Evolutionary conservation across 2,113 vertebrate species (phyloP).

Genomic region (Mastomys natalensis): DNA sequence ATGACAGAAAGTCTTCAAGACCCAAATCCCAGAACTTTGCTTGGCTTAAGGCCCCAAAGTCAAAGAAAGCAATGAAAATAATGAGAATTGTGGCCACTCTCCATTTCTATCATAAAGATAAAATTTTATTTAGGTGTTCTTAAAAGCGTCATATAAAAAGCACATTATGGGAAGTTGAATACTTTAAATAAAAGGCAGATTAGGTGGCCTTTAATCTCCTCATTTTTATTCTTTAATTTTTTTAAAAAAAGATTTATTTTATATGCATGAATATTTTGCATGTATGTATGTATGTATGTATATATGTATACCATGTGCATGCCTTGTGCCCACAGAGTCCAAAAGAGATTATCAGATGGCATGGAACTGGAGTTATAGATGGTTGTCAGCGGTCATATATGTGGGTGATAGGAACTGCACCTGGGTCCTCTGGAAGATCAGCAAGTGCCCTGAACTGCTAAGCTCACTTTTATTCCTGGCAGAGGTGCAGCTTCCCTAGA

Average conservation of each 20-base stretch:
- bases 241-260: background rate
- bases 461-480: background rate
- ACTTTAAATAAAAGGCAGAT: slow-evolving; percentile 23
- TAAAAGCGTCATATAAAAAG: background rate
- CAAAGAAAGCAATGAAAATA: slow-evolving; percentile 20
- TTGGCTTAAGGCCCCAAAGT: slow-evolving; percentile 14
- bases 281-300: background rate
- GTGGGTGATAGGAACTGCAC: background rate
- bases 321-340: background rate
- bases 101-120: background rate
- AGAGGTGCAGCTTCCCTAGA: background rate
- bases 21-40: background rate
- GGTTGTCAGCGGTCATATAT: no score
- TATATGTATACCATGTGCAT: background rate
- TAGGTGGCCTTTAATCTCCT: background rate
- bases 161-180: slow-evolving; percentile 21
- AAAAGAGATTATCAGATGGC: background rate
- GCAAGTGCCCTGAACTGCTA: background rate
- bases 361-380: background rate
- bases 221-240: background rate
- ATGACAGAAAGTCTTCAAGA: slow-evolving; percentile 22
- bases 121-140: slow-evolving; percentile 27
- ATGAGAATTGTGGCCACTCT: background rate
- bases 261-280: background rate
- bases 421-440: background rate